Evolutionary conservation across 35 echinoderm and acorn worm genomes (phyloP), one percentile per base, ranked within the genome.

Genomic region (Ophioderma brevispina): DNA sequence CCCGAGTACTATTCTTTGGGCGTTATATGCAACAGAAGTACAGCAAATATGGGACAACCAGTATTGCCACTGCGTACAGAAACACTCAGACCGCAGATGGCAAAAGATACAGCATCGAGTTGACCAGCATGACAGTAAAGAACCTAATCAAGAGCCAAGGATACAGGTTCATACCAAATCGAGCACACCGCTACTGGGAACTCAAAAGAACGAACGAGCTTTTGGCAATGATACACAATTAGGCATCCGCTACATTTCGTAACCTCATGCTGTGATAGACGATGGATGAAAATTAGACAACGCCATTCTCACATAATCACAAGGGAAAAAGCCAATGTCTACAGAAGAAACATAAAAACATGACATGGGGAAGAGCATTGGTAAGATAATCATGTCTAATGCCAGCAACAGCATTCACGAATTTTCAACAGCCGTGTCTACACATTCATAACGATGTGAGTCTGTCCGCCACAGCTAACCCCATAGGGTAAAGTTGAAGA

Each of bases 131-230:
- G 15, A 84, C 90, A 86, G 33, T 91, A 55, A 80, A 87, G 37
- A 38, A 92, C 0, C 46, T 95, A 40, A 40, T 95, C 40, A 89
- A 42, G 33, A 86, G 90, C 79, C 81, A 86, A 55, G 90, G 90
- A 38, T 92, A 96, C 56, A 92, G 80, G 42, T 96, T 96, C 33
- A 18, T 96, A 96, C 86, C 85, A 86, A 38, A 96, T 92, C 37
- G 46, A 86, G 77, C 85, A 33, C 90, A 85, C 13, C 89, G 84
- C 25, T 92, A 92, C 35, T 96, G 94, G 94, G 59, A 70, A 70
- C 89, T 92, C 35, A 32, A 30, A 42, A 89, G 85, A 75, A 49
- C 88, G 28, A 96, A 89, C 78, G 85, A 92, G 81, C 23, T 95
- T 19, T 87, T 88, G 37, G 92, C 92, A 32, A 94, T 96, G 91